Conservation (phyloP, 2,888 invertebrate species). For the Anodontia alba region DNA sequence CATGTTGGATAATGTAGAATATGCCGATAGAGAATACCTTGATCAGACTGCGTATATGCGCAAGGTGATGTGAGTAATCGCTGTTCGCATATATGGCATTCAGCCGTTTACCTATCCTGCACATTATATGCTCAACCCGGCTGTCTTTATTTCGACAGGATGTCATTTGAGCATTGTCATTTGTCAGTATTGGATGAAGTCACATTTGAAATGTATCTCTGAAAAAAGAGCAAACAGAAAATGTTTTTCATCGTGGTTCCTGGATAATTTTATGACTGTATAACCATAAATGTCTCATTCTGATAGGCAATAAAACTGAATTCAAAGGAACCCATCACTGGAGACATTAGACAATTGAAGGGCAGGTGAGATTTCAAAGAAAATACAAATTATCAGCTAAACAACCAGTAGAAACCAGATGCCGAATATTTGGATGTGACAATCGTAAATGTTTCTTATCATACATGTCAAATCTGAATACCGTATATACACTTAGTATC, state of each 20-base stretch:
- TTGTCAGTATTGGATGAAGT: background rate
- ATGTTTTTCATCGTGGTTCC: background rate
- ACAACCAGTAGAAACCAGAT: background rate
- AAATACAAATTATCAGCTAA: constrained; percentile 2
- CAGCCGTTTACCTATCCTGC: no score
- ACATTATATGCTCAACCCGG: no score
- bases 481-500: no score
- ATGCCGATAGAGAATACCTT: no score
- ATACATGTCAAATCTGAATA: no score
- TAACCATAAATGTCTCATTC: constrained; percentile 27
- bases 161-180: background rate
- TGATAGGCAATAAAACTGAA: constrained; percentile 34
- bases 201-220: background rate
- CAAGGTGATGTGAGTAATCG: no score
- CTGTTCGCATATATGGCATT: no score
- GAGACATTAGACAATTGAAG: background rate
- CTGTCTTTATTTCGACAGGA: no score
- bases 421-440: no score
- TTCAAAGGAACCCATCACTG: constrained; percentile 1
- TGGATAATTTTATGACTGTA: constrained; percentile 3
- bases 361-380: background rate
- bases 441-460: no score
- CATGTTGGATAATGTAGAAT: no score
- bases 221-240: constrained; percentile 1
- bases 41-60: no score